phyloP scores from a whole-genome alignment of 2,113 vertebrate species.

The Hippolais icterina region DNA sequence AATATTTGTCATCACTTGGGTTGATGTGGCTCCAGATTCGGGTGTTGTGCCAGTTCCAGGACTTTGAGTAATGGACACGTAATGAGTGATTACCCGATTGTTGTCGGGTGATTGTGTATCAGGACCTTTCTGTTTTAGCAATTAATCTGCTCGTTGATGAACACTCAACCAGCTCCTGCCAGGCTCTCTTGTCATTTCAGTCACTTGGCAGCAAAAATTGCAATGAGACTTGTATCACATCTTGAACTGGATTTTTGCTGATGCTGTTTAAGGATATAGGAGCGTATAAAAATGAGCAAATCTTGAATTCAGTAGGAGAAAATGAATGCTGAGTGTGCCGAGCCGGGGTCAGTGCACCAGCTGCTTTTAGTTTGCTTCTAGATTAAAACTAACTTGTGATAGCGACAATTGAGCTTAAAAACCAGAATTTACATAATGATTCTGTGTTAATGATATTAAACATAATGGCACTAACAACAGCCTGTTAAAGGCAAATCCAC shows the following conservation, averaged over 20 bases:
- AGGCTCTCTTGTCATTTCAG: not conserved
- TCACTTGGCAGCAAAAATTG: not conserved
- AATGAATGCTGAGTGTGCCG: not conserved
- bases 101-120: not conserved
- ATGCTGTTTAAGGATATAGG: not conserved
- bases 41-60: not conserved
- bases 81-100: slow-evolving; percentile 15
- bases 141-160: slow-evolving; percentile 24
- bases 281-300: not conserved
- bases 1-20: not conserved
- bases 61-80: not conserved
- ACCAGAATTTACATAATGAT: not conserved
- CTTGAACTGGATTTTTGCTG: not conserved
- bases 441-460: slow-evolving; percentile 13
- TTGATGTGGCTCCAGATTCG: not conserved
- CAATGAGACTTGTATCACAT: accelerated
- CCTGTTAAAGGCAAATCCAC: not conserved
- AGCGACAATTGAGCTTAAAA: not conserved
- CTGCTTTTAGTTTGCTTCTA: not conserved
- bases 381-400: not conserved
- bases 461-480: not conserved
- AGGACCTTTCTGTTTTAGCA: slow-evolving; percentile 14
- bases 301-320: not conserved
- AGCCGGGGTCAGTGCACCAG: not conserved
- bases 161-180: not conserved